These are phyloP conservation scores for Limnephilus marmoratus DNA, from an alignment of 2,888 invertebrate species.

Conservation along the genomic window DNA sequence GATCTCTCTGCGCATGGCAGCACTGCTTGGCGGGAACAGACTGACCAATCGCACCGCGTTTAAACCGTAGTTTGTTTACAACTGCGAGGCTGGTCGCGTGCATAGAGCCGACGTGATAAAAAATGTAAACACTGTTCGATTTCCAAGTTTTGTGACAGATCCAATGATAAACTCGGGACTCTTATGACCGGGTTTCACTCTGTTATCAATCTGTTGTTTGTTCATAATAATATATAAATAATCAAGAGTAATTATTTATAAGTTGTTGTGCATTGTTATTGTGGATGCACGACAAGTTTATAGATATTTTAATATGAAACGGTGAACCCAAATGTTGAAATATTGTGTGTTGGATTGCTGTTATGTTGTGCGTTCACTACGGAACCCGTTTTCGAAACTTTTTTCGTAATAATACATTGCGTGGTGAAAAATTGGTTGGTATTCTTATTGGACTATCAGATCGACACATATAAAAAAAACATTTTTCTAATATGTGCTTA, in stretches of 20 bases:
- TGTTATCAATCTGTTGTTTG: neutral
- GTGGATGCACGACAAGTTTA: neutral
- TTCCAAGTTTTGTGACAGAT: conserved; percentile 8
- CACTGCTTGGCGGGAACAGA: conserved; percentile 49
- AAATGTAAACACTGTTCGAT: conserved; percentile 40
- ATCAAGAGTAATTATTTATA: neutral
- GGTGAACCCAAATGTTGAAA: neutral
- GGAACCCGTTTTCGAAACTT: conserved; percentile 44
- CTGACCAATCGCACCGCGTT: conserved; percentile 5
- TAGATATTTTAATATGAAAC: neutral
- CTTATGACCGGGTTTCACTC: neutral
- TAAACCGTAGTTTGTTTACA: conserved; percentile 23
- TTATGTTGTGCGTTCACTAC: neutral
- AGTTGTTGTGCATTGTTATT: neutral
- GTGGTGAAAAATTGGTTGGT: conserved; percentile 42
- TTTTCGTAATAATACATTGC: conserved; percentile 25
- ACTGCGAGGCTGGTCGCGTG: conserved; percentile 17
- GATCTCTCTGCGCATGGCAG: conserved; percentile 33
- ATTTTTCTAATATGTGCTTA: neutral
- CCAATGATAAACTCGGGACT: neutral
- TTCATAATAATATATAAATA: neutral
- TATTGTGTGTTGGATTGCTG: conserved; percentile 2
- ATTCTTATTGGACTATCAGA: neutral
- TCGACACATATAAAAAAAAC: neutral
- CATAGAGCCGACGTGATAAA: conserved; percentile 29